Evolutionary conservation across 2,888 invertebrate genomes (phyloP), one percentile per base, ranked within the genome.

Genomic region (Ephialtes manifestator): DNA sequence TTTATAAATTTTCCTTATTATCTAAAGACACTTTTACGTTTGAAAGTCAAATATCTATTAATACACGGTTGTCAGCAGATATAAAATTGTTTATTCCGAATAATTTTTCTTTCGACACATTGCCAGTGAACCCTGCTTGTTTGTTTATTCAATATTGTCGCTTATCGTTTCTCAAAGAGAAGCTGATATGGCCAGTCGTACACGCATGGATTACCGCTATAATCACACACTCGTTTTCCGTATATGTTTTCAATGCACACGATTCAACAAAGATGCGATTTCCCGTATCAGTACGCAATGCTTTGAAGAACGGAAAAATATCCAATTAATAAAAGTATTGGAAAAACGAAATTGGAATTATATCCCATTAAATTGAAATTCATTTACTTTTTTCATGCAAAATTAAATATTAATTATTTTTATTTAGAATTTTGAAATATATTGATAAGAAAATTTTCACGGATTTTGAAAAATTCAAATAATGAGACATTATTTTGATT

Each of bases 101-200:
- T 55, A 43, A 79, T 75, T 20, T 63, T 58, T 70, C 43, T 51
- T 43, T 75, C 80, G 43, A 74, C 46, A n/a, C 24, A 83, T 58
- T 78, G 77, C 68, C 84, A 78, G 53, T 78, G 77, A 84, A 85
- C 81, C 81, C 65, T n/a, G 39, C 81, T 84, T 87, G 77, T 87
- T 89, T 90, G 87, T 90, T 90, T 90, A 89, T 65, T 75, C 35
- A 88, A 89, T 83, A 84, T 79, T 35, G 67, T 55, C 81, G 35
- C 85, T 90, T 90, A 90, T 90, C 89, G 86, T 81, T 53, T 68
- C 80, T 75, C 84, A 78, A 79, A 75, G 74, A 60, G 53, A 71
- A 31, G 76, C 85, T 81, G 68, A 87, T 24, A 75, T 48, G 13
- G 39, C 60, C 86, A 88, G 84, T 81, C 81, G 35, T 31, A 31